Base-by-base conservation (phyloP, 30 jellyfish, hydroid and myxozoan species). In the Aurelia aurita complex sp. Pacific region DNA sequence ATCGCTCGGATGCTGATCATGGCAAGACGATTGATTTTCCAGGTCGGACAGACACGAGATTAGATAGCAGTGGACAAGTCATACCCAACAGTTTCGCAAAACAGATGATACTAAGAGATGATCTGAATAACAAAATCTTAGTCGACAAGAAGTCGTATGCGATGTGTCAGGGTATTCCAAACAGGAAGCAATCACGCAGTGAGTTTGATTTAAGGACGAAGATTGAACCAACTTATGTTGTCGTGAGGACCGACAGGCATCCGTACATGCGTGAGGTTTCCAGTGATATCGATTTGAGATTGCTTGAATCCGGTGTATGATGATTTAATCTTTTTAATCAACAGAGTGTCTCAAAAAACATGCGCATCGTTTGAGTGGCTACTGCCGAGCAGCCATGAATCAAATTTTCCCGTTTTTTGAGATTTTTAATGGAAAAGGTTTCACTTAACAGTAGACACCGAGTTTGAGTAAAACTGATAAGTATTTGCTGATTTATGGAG, bases 171-270 rank as follows among this genome's bases (percentile, higher is more conserved):
- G 57, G 8, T 14, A 4, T 46, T 4, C 29, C 38, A 59, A 11
- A 42, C 8, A 55, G 86, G 42, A 76, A 76, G 75, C 17, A 10
- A 5, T 76, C 86, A 33, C 61, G 76, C 38, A 76, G 86, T 33
- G 86, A 76, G 64, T 53, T 63, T 42, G 73, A 76, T 35, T 12
- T 76, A 8, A 35, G 86, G 36, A 32, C 76, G 40, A 52, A 61
- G 62, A 23, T 53, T 61, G 59, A 60, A 2, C 64, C 32, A 2
- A 23, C 64, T 33, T 16, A 46, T 34, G 40, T 34, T 14, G 86
- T n/a, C 10, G 33, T 53, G 55, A 40, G 61, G 76, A 55, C n/a
- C 15, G 86, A 76, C 10, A 55, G 54, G 59, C 74, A 52, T 61
- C 86, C 76, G 18, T 19, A 17, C 4, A 17, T 76, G 35, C 86